phyloP scores from a whole-genome alignment of 2,113 vertebrate genomes.

The Formicarius rufipectus region DNA sequence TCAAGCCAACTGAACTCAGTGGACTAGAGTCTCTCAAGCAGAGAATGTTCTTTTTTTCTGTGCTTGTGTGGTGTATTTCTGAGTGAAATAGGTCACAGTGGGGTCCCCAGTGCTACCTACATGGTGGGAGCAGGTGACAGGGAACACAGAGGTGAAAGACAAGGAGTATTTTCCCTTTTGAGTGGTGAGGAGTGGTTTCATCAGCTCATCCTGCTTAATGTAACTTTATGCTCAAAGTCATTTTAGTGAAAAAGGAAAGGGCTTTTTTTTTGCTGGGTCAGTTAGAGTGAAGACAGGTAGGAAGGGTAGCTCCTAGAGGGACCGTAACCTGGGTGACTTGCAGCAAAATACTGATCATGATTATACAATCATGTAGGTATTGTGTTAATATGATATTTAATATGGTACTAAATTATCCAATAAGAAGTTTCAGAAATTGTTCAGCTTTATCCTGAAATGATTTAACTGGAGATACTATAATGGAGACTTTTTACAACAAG shows the following conservation, averaged over 20 bases:
- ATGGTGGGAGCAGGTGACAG: not conserved
- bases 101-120: rapidly evolving
- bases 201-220: not conserved
- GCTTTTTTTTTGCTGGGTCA: not conserved
- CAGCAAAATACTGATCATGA: not conserved
- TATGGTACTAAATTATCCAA: not conserved
- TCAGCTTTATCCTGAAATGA: not conserved
- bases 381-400: not conserved
- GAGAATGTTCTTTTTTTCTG: not conserved
- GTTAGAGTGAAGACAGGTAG: not conserved
- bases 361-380: not conserved
- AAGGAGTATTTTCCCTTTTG: not conserved
- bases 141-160: not conserved
- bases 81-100: not conserved
- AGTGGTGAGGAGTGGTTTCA: not conserved
- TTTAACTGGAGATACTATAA: not conserved
- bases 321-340: not conserved
- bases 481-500: not conserved
- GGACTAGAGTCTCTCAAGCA: not conserved
- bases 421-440: not conserved
- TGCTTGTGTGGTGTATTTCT: not conserved
- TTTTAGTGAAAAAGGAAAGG: not conserved
- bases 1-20: not conserved
- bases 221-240: not conserved
- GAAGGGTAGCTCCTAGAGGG: not conserved